These are phyloP conservation scores for Heliconius charithonia DNA, from an alignment of 2,888 invertebrate species.

Conservation along the genomic window DNA sequence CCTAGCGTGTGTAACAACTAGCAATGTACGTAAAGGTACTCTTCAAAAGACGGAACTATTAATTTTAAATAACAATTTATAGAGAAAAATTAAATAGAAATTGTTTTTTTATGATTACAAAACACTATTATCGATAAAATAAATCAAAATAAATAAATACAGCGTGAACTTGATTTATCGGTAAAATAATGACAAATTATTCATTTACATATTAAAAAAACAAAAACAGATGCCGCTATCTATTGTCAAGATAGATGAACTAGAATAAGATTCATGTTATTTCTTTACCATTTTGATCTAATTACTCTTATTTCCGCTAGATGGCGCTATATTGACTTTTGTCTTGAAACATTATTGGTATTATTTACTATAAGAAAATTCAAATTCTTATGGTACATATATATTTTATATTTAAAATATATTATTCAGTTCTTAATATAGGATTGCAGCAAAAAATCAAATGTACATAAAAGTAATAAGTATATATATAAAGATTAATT, in stretches of 20 bases:
- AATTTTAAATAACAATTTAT: background rate
- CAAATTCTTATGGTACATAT: too few species aligned
- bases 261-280: background rate
- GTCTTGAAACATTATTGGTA: background rate
- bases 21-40: too few species aligned
- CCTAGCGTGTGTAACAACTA: background rate
- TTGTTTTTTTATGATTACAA: too few species aligned
- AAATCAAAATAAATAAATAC: too few species aligned
- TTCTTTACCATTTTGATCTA: background rate
- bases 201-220: background rate
- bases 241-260: background rate
- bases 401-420: too few species aligned
- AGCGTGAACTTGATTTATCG: too few species aligned
- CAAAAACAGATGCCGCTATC: background rate
- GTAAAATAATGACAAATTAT: background rate
- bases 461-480: too few species aligned
- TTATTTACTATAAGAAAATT: background rate
- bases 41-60: background rate
- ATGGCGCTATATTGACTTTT: background rate
- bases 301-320: background rate
- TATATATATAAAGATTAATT: too few species aligned
- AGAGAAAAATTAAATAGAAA: too few species aligned
- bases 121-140: too few species aligned
- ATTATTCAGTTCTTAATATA: too few species aligned
- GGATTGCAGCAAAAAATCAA: too few species aligned